Conservation (phyloP, 2,113 vertebrate species). For the Saguinus imperator region DNA sequence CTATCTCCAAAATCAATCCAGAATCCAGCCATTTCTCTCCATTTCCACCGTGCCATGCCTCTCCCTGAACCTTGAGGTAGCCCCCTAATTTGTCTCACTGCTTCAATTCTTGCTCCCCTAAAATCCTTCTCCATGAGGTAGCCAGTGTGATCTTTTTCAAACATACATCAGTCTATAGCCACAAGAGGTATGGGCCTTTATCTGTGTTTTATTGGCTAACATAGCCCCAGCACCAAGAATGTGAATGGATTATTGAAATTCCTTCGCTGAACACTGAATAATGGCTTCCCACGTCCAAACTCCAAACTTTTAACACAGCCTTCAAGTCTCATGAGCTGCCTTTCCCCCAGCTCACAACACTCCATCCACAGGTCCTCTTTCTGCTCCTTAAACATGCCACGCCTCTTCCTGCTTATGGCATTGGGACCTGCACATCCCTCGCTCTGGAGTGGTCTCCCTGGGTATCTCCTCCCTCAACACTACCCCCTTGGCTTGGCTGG, state of each 20-base stretch:
- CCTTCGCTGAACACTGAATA: conserved; percentile 18
- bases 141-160: not conserved
- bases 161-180: not conserved
- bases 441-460: not conserved
- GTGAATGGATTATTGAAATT: not conserved
- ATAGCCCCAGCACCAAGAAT: not conserved
- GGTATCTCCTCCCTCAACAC: not conserved
- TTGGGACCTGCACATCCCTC: not conserved
- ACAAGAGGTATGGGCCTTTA: not conserved
- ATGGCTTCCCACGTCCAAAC: not conserved
- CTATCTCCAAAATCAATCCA: not conserved
- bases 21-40: not conserved
- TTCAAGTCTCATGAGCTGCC: not conserved
- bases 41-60: not conserved
- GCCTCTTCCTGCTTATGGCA: not conserved
- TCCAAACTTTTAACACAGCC: not conserved
- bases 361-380: not conserved
- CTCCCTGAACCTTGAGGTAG: not conserved
- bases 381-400: not conserved
- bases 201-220: not conserved
- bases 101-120: not conserved
- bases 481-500: not conserved
- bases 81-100: not conserved
- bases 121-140: not conserved
- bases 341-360: not conserved